phyloP scores from a whole-genome alignment of 2,113 vertebrate genomes.

The Silurus glanis region DNA sequence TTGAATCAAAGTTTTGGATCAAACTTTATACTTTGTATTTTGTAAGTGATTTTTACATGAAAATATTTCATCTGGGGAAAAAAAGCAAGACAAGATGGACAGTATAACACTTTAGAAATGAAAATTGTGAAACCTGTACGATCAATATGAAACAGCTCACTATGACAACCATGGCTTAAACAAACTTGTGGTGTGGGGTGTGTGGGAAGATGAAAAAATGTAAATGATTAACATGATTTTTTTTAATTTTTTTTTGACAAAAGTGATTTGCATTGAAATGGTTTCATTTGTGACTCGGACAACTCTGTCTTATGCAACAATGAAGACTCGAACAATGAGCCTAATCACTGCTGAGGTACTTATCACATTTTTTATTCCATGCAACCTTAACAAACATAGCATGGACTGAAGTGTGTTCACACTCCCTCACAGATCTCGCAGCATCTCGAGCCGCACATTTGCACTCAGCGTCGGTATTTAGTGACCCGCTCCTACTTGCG shows the following conservation, averaged over 20 bases:
- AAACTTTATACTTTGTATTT: too few species aligned
- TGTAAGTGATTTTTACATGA: too few species aligned
- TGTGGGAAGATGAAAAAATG: conserved; percentile 6
- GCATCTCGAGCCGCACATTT: neutral
- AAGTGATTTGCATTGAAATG: neutral
- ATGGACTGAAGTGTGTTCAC: neutral
- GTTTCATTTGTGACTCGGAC: neutral
- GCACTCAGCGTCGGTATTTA: neutral
- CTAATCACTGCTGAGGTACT: neutral
- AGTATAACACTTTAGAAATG: neutral
- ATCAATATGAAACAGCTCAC: neutral
- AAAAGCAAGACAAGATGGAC: neutral
- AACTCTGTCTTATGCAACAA: neutral
- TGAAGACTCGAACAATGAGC: neutral
- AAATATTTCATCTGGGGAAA: too few species aligned
- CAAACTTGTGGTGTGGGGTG: neutral
- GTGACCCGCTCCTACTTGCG: neutral
- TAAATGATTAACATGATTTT: neutral
- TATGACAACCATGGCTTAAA: neutral
- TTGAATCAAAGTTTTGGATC: too few species aligned
- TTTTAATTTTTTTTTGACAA: neutral
- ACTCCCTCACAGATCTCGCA: conserved; percentile 7
- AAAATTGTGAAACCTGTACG: neutral
- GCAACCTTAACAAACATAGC: conserved; percentile 11
- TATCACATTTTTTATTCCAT: neutral